Percentiles rank a stretch among this genome's conserved stretches.
Conservation (phyloP, 2,888 invertebrate species). For the Lysandra coridon region DNA sequence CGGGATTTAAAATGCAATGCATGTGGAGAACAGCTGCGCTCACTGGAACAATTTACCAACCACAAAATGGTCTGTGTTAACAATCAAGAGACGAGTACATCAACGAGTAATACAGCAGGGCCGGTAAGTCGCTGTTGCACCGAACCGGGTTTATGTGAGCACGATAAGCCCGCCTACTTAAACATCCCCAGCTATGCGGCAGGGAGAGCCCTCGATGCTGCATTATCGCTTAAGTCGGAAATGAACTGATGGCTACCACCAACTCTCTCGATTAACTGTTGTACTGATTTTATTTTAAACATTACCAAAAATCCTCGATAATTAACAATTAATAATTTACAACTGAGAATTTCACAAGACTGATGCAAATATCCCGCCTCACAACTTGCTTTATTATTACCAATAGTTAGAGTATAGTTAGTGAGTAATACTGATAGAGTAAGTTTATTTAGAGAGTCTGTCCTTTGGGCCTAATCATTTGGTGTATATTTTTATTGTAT, state of each 20-base stretch:
- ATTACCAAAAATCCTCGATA: constrained; percentile 68
- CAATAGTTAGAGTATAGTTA: constrained; percentile 73
- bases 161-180: constrained; percentile 77
- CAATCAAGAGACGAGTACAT: constrained; percentile 57
- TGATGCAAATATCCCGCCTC: constrained; percentile 82
- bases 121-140: constrained; percentile 68
- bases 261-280: constrained; percentile 41
- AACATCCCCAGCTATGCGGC: constrained; percentile 77
- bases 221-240: constrained; percentile 73
- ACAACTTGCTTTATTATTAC: constrained; percentile 81
- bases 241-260: constrained; percentile 65
- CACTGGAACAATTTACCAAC: constrained; percentile 75
- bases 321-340: constrained; percentile 71
- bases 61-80: constrained; percentile 74
- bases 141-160: constrained; percentile 75
- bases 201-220: constrained; percentile 71
- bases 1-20: constrained; percentile 76
- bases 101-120: constrained; percentile 45
- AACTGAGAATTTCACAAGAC: constrained; percentile 80
- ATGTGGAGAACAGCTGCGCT: constrained; percentile 76
- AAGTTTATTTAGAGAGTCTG: constrained; percentile 22
- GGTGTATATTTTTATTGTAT: constrained; percentile 25
- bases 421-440: constrained; percentile 56
- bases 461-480: constrained; percentile 25
- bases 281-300: constrained; percentile 58